A percentile compares a stretch with the other conserved stretches of the same genome.
phyloP scores from a whole-genome alignment of 2,113 vertebrate species.

The Felis chaus region DNA sequence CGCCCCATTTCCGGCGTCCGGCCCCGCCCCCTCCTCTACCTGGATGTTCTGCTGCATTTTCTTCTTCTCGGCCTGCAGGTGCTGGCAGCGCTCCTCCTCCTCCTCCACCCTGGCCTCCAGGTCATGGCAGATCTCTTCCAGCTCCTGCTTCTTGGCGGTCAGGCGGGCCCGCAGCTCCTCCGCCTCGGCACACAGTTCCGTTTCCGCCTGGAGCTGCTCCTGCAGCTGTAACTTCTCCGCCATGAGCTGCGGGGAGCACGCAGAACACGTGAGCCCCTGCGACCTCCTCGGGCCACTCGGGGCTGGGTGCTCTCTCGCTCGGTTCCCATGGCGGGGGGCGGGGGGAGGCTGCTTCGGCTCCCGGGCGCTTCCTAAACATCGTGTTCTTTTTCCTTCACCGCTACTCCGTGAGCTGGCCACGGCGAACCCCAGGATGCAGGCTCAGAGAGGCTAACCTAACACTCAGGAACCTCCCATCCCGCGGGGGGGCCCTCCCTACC shows the following conservation, averaged over 20 bases:
- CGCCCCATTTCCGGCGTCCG: background rate
- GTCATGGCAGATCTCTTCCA: slow-evolving; percentile 98
- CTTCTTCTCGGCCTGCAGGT: slow-evolving; percentile 92
- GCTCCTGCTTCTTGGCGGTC: slow-evolving; percentile 96
- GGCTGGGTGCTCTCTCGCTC: accelerated
- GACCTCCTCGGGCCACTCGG: background rate
- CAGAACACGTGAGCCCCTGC: background rate
- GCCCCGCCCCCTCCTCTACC: slow-evolving; percentile 73
- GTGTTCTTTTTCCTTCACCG: background rate
- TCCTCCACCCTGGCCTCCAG: slow-evolving; percentile 97
- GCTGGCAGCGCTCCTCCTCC: slow-evolving; percentile 95
- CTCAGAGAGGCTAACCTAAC: background rate
- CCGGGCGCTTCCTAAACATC: background rate
- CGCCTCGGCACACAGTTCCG: slow-evolving; percentile 96
- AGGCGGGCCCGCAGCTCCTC: slow-evolving; percentile 97
- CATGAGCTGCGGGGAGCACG: slow-evolving; percentile 84
- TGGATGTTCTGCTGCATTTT: slow-evolving; percentile 99
- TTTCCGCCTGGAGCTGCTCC: slow-evolving; percentile 98
- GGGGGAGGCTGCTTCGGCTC: too few species aligned
- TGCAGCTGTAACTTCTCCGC: slow-evolving; percentile 96
- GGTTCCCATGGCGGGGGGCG: background rate
- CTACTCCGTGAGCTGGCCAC: accelerated
- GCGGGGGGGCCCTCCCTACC: background rate
- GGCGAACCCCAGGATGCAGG: background rate
- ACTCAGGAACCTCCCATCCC: background rate